Conservation (phyloP, 2,113 vertebrate species). For the Seriola dumerili region DNA sequence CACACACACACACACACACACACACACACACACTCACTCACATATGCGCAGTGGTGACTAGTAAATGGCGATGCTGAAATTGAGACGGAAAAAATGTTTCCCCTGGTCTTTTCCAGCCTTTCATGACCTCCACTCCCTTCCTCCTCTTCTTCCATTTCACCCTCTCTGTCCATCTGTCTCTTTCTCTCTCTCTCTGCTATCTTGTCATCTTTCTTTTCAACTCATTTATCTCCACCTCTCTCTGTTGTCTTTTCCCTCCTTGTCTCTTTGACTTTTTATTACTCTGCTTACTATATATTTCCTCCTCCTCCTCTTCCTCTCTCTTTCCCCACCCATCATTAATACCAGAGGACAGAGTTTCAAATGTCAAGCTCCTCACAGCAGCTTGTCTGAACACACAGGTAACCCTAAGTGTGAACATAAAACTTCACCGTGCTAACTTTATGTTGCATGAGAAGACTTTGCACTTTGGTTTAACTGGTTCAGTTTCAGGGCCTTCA, state of each 20-base stretch:
- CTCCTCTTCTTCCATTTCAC: background rate
- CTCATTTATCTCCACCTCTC: background rate
- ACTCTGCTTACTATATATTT: background rate
- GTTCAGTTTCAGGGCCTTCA: background rate
- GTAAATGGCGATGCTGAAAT: conserved; percentile 30
- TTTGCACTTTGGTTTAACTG: background rate
- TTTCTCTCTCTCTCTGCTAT: background rate
- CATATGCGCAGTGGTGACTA: conserved; percentile 25
- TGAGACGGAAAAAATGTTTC: conserved; percentile 48
- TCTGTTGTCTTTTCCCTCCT: background rate
- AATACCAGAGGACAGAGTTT: background rate
- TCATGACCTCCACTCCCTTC: conserved; percentile 14
- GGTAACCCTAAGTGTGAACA: background rate
- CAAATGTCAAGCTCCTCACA: background rate
- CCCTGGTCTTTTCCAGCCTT: background rate
- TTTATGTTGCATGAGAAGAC: background rate
- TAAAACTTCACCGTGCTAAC: background rate
- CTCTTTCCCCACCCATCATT: background rate
- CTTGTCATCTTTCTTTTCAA: background rate
- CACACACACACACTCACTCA: conserved; percentile 4
- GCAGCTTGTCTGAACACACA: background rate
- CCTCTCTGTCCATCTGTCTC: background rate
- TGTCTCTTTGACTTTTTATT: background rate
- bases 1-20: conserved; percentile 13
- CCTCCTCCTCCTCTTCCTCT: too few species aligned